phyloP scores from a whole-genome alignment of 2,797 vertebrate genomes.

The Graptemys geographica region DNA sequence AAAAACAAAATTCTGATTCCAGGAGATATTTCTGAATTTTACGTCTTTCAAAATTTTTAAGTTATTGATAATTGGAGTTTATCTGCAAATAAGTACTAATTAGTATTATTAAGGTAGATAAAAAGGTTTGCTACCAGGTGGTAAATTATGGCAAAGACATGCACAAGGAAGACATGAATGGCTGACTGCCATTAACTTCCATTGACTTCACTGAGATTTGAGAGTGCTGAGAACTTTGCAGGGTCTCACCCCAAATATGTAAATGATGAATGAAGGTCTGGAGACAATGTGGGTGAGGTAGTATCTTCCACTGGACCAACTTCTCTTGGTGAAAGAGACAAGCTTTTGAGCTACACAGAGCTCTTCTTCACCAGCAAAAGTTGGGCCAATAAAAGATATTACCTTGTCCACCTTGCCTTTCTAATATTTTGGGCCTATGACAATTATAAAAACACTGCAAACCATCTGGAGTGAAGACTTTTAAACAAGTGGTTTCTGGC shows the following conservation, averaged over 20 bases:
- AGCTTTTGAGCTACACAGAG: background rate
- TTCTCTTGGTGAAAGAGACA: background rate
- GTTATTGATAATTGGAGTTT: background rate
- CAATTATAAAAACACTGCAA: background rate
- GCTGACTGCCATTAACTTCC: background rate
- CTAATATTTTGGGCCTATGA: background rate
- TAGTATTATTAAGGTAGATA: background rate
- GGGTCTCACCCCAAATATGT: background rate
- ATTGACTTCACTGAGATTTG: background rate
- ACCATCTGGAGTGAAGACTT: background rate
- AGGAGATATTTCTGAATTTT: background rate
- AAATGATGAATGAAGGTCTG: background rate
- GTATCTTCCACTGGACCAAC: background rate
- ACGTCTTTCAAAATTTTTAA: background rate
- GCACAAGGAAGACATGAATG: background rate
- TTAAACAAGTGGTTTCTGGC: background rate
- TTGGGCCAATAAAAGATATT: background rate
- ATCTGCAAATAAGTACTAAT: background rate
- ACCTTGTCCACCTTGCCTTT: background rate
- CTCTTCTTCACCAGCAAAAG: background rate
- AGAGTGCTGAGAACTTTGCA: background rate
- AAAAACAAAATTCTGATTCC: background rate
- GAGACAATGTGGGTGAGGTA: background rate
- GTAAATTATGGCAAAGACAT: background rate
- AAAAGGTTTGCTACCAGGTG: background rate